phyloP scores from a whole-genome alignment of 2,797 vertebrate genomes.

The Natrix natrix region DNA sequence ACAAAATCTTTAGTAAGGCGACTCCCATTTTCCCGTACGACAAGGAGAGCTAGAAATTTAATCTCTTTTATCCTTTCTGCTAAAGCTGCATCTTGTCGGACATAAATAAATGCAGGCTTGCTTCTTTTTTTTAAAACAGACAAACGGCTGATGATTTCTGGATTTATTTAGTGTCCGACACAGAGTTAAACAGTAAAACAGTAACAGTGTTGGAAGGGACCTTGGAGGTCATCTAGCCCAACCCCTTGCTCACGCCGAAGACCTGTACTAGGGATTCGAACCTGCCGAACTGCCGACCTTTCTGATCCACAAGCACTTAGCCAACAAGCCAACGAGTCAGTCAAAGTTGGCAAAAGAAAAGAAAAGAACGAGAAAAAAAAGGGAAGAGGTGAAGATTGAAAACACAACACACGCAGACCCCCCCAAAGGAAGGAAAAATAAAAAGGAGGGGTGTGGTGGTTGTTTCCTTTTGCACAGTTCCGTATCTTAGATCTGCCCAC shows the following conservation, averaged over 20 bases:
- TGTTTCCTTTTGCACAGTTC: background rate
- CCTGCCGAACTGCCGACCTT: no score
- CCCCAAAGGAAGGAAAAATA: no score
- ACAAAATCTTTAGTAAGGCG: no score
- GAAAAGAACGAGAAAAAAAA: background rate
- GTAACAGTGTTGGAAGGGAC: no score
- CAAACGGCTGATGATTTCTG: background rate
- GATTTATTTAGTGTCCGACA: background rate
- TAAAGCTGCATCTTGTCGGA: background rate
- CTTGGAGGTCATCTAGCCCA: no score
- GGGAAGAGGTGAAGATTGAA: background rate
- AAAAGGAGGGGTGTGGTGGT: fast-evolving
- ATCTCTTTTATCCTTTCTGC: background rate
- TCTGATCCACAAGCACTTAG: no score
- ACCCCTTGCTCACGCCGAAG: no score
- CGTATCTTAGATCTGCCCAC: background rate
- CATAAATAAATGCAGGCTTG: background rate
- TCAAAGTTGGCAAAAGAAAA: background rate
- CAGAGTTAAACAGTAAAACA: no score
- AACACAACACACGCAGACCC: no score
- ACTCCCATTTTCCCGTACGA: background rate
- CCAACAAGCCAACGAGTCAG: no score
- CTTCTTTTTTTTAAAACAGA: background rate
- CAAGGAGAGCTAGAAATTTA: background rate
- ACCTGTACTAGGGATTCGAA: no score